phyloP scores from a whole-genome alignment of 2,797 vertebrate genomes.

The Delichon dasypus region DNA sequence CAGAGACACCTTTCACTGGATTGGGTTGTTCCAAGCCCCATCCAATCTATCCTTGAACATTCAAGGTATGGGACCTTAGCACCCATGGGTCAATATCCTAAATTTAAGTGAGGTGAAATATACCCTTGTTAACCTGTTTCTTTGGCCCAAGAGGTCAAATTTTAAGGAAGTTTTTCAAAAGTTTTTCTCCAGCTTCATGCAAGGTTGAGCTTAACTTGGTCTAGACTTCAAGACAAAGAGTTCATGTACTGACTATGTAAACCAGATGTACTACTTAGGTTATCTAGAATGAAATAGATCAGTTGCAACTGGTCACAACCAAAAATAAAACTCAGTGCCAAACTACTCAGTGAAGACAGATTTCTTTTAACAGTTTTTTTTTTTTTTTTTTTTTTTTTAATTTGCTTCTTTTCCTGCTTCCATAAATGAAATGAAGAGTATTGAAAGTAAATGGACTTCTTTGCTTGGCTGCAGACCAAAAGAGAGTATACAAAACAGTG shows the following conservation, averaged over 20 bases:
- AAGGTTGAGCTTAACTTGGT: neutral
- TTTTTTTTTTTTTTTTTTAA: neutral
- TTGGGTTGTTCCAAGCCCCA: neutral
- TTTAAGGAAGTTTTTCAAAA: neutral
- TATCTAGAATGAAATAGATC: neutral
- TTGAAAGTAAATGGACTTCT: constrained; percentile 22
- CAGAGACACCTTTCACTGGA: neutral
- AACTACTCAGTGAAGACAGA: fast-evolving
- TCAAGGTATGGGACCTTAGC: neutral
- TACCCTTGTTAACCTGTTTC: neutral
- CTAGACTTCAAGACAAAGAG: neutral
- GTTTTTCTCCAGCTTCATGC: neutral
- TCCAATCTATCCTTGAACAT: neutral
- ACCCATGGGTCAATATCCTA: neutral
- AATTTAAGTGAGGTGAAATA: neutral
- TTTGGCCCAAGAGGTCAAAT: neutral
- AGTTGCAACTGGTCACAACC: neutral
- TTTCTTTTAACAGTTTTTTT: neutral
- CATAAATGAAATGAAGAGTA: neutral
- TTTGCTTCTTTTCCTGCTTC: neutral
- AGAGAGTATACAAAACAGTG: constrained; percentile 64
- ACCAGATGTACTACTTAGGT: too few species aligned
- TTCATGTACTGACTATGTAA: neutral
- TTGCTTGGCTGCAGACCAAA: constrained; percentile 40
- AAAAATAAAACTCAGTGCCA: neutral